phyloP scores from a whole-genome alignment of 2,113 vertebrate species.

The Chrysochloris asiatica region DNA sequence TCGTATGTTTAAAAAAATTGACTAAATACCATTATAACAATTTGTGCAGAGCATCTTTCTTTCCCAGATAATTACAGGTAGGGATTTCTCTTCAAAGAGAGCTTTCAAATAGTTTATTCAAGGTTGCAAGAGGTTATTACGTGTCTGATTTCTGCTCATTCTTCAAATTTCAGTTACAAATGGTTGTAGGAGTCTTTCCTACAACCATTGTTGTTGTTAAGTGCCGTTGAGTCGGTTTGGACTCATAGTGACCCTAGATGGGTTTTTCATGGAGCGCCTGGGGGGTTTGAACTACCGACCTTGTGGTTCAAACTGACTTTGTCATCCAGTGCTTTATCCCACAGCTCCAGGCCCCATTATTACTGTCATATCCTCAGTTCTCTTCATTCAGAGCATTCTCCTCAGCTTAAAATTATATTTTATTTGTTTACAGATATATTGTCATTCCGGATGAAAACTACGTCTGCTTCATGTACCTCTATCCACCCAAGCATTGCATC shows the following conservation, averaged over 20 bases:
- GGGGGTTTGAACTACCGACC: no score
- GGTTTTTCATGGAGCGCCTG: no score
- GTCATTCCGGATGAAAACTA: not conserved
- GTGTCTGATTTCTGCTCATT: no score
- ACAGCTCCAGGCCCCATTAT: no score
- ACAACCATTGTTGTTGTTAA: no score
- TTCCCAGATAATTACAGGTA: not conserved
- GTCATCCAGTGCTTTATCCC: no score
- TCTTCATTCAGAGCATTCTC: not conserved
- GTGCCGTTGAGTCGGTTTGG: no score
- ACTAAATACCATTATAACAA: not conserved
- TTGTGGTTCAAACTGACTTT: no score
- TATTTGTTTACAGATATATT: not conserved
- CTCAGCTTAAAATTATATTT: not conserved
- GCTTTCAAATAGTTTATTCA: not conserved
- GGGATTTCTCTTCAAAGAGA: not conserved
- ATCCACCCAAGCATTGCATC: not conserved
- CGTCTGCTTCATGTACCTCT: not conserved
- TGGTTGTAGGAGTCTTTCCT: not conserved
- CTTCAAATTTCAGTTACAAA: constrained; percentile 6
- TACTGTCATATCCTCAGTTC: not conserved
- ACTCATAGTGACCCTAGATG: no score
- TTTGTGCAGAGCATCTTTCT: not conserved
- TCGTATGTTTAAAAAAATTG: not conserved
- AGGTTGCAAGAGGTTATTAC: not conserved